phyloP scores from a whole-genome alignment of 2,797 vertebrate genomes.

The Erpetoichthys calabaricus region DNA sequence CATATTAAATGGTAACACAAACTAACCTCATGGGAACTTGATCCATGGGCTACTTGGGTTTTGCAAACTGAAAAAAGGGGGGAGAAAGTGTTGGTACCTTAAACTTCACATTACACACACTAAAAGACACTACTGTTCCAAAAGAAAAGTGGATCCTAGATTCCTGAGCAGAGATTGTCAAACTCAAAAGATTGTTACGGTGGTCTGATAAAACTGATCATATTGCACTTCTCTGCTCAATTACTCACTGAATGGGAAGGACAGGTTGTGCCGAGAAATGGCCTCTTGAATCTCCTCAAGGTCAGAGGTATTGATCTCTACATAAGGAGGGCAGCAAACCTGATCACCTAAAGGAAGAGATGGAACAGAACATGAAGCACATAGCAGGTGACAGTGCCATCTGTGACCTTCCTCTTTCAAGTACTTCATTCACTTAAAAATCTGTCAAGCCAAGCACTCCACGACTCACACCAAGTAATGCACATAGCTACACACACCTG shows the following conservation, averaged over 20 bases:
- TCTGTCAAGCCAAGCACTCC: too few relatives aligned
- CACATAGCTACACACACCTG: slow-evolving; percentile 25
- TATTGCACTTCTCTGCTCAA: too few relatives aligned
- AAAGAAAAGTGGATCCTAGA: background rate
- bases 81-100: slow-evolving; percentile 3
- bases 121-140: background rate
- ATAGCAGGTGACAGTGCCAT: too few relatives aligned
- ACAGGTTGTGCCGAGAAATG: slow-evolving; percentile 33
- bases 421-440: too few relatives aligned
- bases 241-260: slow-evolving; percentile 32
- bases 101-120: too few relatives aligned
- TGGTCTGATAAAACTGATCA: too few relatives aligned
- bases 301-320: slow-evolving; percentile 37
- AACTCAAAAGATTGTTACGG: too few relatives aligned
- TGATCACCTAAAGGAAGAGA: slow-evolving; percentile 24
- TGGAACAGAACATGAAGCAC: background rate
- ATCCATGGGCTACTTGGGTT: slow-evolving; percentile 53
- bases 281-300: slow-evolving; percentile 24
- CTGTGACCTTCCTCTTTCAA: too few relatives aligned
- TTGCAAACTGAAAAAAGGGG: slow-evolving; percentile 45
- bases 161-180: too few relatives aligned
- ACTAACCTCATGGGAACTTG: slow-evolving; percentile 47
- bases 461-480: too few relatives aligned
- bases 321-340: slow-evolving; percentile 46
- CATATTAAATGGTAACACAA: background rate